Evolutionary conservation across 1,140 invertebrate species (phyloP), one percentile per base, ranked within the genome.

Genomic region (Sarcophaga peregrina): DNA sequence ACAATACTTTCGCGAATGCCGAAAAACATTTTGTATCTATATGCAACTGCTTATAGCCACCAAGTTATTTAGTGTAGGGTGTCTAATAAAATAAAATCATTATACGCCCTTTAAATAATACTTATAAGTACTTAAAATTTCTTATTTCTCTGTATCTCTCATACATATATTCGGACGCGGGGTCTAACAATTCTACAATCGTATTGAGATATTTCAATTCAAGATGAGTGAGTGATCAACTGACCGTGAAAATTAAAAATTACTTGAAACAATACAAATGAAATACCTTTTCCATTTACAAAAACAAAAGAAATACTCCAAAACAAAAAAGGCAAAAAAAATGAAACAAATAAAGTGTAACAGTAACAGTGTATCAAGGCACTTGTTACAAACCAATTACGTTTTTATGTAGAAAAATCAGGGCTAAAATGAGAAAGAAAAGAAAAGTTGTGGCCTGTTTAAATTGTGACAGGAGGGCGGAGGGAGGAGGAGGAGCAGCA

Each of bases 161-260:
- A n/a, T n/a, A 37, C 4, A 37, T 37, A 1, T 2, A 37, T 2
- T 37, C 25, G 25, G 25, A 2, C 25, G 1, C 1, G 4, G 25
- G 25, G 25, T 37, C 25, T 37, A 37, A 37, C 25, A 37, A 37
- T 37, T 37, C 25, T 37, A 37, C 25, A 37, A 37, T 2, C 25
- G 25, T 10, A 68, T 68, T 25, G 62, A 68, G 62, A 68, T n/a
- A 68, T 68, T 68, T 68, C 62, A 68, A 68, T 68, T 68, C 17
- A 17, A 25, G 62, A 68, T 68, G 62, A 7, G 8, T 68, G 62
- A 7, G 8, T 68, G 62, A 25, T 68, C 62, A 68, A 68, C 62
- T 68, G 62, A 68, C 62, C 62, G 17, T 68, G 17, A 68, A 25
- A 68, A 68, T 68, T 68, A 5, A 25, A 68, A 68, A 68, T 68